Conservation (phyloP, 2,888 invertebrate genomes). For the Thereva nobilitata region DNA sequence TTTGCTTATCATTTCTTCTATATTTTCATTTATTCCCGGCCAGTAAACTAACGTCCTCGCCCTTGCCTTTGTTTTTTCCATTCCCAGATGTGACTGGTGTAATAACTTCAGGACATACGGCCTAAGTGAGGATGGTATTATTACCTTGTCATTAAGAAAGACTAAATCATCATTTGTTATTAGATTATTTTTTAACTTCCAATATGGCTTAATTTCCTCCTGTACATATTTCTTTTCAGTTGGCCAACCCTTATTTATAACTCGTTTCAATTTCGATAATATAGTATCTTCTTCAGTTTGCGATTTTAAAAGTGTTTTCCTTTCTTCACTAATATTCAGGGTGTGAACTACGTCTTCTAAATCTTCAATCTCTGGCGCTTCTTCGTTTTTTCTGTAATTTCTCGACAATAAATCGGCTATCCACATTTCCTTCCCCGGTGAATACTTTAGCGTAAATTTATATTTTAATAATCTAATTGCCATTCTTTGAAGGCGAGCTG, state of each 20-base stretch:
- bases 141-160: not conserved
- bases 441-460: too few relatives aligned
- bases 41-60: slow-evolving; percentile 21
- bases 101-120: not conserved
- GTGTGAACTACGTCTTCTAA: too few relatives aligned
- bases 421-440: too few relatives aligned
- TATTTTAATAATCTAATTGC: too few relatives aligned
- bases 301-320: too few relatives aligned
- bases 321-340: too few relatives aligned
- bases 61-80: slow-evolving; percentile 31
- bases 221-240: not conserved
- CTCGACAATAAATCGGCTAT: too few relatives aligned
- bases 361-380: too few relatives aligned
- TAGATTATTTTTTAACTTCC: slow-evolving; percentile 4
- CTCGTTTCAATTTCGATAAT: slow-evolving; percentile 2
- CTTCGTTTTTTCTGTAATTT: too few relatives aligned
- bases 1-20: slow-evolving; percentile 18
- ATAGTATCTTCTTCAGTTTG: slow-evolving; percentile 16
- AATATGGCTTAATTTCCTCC: not conserved
- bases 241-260: slow-evolving; percentile 2
- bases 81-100: slow-evolving; percentile 20
- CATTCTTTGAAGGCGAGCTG: too few relatives aligned
- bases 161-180: not conserved
- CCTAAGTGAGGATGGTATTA: not conserved
- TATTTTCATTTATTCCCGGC: slow-evolving; percentile 14